These are phyloP conservation scores for Mythimna vitellina DNA, from an alignment of 2,888 invertebrate genomes.

Conservation along the genomic window DNA sequence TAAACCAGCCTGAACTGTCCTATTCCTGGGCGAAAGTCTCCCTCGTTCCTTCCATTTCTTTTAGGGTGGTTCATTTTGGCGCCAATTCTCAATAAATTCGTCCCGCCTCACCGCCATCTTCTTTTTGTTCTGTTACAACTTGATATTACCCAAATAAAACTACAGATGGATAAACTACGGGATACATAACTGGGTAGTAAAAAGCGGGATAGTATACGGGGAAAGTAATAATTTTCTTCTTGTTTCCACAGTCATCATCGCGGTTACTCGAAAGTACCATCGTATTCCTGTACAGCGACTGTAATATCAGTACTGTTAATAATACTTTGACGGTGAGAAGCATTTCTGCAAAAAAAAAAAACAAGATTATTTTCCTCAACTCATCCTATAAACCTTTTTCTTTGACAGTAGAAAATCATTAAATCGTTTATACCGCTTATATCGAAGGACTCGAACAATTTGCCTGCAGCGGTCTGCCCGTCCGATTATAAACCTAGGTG, in stretches of 20 bases:
- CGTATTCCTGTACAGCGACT: neutral
- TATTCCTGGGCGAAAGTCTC: neutral
- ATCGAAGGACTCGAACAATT: too few relatives aligned
- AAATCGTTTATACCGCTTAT: too few relatives aligned
- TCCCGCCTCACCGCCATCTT: neutral
- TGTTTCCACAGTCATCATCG: slow-evolving; percentile 5
- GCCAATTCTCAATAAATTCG: neutral
- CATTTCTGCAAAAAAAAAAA: slow-evolving; percentile 53
- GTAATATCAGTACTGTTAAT: slow-evolving; percentile 35
- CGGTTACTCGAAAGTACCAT: neutral
- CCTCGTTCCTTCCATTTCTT: neutral
- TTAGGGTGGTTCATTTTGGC: neutral
- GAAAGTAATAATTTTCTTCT: slow-evolving; percentile 35
- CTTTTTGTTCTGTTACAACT: neutral
- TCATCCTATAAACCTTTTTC: too few relatives aligned
- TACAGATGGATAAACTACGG: slow-evolving; percentile 37
- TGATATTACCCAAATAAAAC: slow-evolving; percentile 50
- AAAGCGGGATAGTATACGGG: slow-evolving; percentile 62
- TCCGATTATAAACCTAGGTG: too few relatives aligned
- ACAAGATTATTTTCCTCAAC: too few relatives aligned
- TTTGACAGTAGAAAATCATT: too few relatives aligned
- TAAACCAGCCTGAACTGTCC: neutral
- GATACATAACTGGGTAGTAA: slow-evolving; percentile 53
- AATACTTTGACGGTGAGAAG: slow-evolving; percentile 3
- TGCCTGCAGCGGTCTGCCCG: too few relatives aligned